These are phyloP conservation scores for Xylocopa sonorina DNA, from an alignment of 1,140 invertebrate species.

Conservation along the genomic window DNA sequence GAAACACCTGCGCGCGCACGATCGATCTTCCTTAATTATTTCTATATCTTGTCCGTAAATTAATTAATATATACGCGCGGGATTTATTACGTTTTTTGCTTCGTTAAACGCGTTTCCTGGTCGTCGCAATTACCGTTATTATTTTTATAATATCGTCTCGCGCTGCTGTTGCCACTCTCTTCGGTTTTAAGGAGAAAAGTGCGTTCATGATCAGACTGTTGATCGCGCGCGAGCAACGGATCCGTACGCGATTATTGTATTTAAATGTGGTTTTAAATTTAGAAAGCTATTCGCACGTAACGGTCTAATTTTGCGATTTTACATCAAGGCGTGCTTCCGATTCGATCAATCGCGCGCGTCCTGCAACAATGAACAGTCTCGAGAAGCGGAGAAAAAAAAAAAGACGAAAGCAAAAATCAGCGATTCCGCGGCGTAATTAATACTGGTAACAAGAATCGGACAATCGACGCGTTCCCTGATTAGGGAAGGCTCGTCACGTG, in stretches of 20 bases:
- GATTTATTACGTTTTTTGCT: not conserved
- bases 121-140: no score
- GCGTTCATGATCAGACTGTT: not conserved
- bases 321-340: no score
- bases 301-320: no score
- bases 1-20: not conserved
- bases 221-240: no score
- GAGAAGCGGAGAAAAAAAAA: not conserved
- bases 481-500: slow-evolving; percentile 3
- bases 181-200: not conserved
- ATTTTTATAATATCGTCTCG: no score
- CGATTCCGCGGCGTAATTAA: not conserved
- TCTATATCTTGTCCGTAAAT: not conserved
- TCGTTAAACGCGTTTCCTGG: not conserved
- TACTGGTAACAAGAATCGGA: not conserved
- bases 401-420: not conserved
- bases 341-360: no score
- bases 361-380: no score
- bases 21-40: no score
- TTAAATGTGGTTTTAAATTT: no score
- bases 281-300: no score
- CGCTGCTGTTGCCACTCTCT: no score
- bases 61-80: not conserved
- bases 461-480: not conserved
- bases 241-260: no score